Percentiles rank a stretch among this genome's conserved stretches.
Evolutionary conservation across 2,888 invertebrate species (phyloP).

Genomic region (Pachymerium ferrugineum): DNA sequence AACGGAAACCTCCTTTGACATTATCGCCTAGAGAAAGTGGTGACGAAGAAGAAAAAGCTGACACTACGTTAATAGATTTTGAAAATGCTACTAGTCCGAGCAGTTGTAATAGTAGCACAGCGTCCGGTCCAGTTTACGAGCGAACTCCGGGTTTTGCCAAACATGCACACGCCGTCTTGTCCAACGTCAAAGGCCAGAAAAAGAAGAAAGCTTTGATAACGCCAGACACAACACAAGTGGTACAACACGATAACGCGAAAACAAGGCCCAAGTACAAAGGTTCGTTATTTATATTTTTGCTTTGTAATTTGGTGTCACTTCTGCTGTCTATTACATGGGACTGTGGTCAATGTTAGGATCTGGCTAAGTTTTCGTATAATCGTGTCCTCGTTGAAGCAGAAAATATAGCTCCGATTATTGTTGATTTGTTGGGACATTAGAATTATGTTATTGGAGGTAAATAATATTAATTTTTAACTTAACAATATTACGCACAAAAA

Average conservation of each 20-base stretch:
- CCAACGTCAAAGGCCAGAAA: slow-evolving; percentile 34
- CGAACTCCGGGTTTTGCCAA: slow-evolving; percentile 32
- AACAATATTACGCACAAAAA: too few species aligned
- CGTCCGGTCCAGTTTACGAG: slow-evolving; percentile 34
- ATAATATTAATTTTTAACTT: too few species aligned
- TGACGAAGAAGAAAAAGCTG: neutral
- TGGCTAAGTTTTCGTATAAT: too few species aligned
- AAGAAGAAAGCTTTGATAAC: slow-evolving; percentile 33
- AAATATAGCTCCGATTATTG: too few species aligned
- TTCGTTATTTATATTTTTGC: too few species aligned
- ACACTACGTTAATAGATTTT: neutral
- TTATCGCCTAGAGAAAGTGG: slow-evolving; percentile 1
- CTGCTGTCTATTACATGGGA: too few species aligned
- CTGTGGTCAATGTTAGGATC: too few species aligned
- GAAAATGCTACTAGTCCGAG: slow-evolving; percentile 32
- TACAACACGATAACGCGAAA: neutral
- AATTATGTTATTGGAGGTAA: too few species aligned
- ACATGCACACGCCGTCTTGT: slow-evolving; percentile 31
- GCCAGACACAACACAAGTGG: neutral
- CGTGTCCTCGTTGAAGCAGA: too few species aligned
- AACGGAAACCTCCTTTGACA: neutral
- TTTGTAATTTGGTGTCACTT: too few species aligned
- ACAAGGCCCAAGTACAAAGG: neutral
- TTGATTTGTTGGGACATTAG: too few species aligned
- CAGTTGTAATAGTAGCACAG: slow-evolving; percentile 32